These are phyloP conservation scores for Antheraea pernyi DNA, from an alignment of 1,140 invertebrate genomes.

Conservation along the genomic window DNA sequence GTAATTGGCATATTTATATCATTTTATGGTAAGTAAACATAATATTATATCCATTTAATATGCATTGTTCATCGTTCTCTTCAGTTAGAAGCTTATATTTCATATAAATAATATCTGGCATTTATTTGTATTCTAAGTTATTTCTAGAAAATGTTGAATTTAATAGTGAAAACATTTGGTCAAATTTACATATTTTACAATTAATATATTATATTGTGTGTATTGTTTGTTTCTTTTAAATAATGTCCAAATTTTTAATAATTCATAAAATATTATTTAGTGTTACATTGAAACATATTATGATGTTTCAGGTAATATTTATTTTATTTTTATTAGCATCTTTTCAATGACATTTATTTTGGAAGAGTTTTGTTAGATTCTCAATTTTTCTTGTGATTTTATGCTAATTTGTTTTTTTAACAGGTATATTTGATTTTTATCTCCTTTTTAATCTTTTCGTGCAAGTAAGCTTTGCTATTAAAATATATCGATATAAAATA, in stretches of 20 bases:
- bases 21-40: background rate
- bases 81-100: background rate
- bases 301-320: constrained; percentile 56
- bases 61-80: background rate
- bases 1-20: too few relatives aligned
- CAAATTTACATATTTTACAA: constrained; percentile 35
- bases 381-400: constrained; percentile 31
- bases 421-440: constrained; percentile 23
- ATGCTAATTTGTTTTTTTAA: constrained; percentile 12
- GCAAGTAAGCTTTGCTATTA: constrained; percentile 58
- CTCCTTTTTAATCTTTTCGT: constrained; percentile 50
- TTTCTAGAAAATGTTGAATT: constrained; percentile 7
- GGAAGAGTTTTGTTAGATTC: constrained; percentile 66
- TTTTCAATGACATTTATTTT: constrained; percentile 73
- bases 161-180: background rate
- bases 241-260: constrained; percentile 53
- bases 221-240: constrained; percentile 49
- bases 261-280: constrained; percentile 59
- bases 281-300: constrained; percentile 70
- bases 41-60: background rate
- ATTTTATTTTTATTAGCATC: constrained; percentile 52
- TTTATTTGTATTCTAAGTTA: background rate
- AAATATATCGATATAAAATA: constrained; percentile 22
- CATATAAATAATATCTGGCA: background rate
- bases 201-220: constrained; percentile 40